Percentiles rank a stretch among this genome's conserved stretches.
phyloP scores from a whole-genome alignment of 1,140 invertebrate genomes.

The Helicorthomorpha holstii region DNA sequence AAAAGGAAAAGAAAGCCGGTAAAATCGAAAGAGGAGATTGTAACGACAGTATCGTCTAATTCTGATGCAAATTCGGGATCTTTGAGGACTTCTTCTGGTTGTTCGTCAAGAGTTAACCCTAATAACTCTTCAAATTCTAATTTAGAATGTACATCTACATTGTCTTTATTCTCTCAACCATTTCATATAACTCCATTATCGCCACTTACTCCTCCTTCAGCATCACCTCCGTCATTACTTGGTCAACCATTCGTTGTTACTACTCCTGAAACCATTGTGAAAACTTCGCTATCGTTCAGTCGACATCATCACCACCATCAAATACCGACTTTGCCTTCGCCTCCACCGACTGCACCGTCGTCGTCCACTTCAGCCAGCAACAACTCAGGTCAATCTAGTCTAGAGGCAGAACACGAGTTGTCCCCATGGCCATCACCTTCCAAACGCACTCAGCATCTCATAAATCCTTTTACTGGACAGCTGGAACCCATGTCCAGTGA shows the following conservation, averaged over 20 bases:
- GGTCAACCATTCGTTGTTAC: neutral
- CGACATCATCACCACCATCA: neutral
- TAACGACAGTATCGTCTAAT: neutral
- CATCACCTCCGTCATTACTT: constrained; percentile 16
- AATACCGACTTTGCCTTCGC: neutral
- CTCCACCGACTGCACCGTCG: neutral
- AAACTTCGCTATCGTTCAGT: neutral
- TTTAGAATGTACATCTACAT: neutral
- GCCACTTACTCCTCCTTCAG: constrained; percentile 9
- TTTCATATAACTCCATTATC: neutral
- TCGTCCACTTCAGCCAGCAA: neutral
- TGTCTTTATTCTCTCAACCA: neutral
- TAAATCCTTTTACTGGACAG: constrained; percentile 71
- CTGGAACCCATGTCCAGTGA: constrained; percentile 54
- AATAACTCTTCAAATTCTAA: neutral
- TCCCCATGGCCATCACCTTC: constrained; percentile 13
- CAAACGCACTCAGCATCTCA: constrained; percentile 52
- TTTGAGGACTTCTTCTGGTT: neutral
- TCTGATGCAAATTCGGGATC: too few relatives aligned
- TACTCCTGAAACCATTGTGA: neutral
- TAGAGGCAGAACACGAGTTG: constrained; percentile 11
- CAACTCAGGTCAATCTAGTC: constrained; percentile 6
- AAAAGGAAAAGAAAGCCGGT: constrained; percentile 14
- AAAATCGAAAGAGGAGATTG: constrained; percentile 13
- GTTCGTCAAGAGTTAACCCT: neutral